These are phyloP conservation scores for Pygmarrhopalites habei DNA, from an alignment of 1,140 invertebrate genomes.

Conservation along the genomic window DNA sequence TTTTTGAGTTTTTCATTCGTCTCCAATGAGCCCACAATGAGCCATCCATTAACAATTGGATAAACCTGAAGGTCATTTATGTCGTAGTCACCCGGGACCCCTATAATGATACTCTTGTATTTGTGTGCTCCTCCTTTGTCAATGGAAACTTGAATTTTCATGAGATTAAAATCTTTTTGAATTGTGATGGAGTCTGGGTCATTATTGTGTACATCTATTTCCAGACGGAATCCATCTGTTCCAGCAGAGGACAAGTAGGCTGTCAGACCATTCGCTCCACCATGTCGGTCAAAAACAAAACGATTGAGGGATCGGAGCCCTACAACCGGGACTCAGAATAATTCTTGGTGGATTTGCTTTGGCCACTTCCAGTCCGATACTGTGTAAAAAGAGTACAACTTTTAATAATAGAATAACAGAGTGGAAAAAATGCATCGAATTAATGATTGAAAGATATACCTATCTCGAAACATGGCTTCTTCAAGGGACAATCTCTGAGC, in stretches of 20 bases:
- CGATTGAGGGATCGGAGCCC: not conserved
- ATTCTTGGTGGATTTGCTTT: not conserved
- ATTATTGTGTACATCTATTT: not conserved
- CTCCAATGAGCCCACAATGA: not conserved
- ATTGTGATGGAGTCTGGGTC: not conserved
- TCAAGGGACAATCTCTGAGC: not conserved
- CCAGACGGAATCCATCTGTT: not conserved
- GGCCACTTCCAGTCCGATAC: conserved; percentile 3
- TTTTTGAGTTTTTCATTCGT: too few relatives aligned
- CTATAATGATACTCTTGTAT: not conserved
- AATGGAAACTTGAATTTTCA: not conserved
- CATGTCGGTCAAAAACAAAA: not conserved
- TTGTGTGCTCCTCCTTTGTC: not conserved
- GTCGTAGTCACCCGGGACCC: not conserved
- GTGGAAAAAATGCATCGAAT: too few relatives aligned
- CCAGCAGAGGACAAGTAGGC: not conserved
- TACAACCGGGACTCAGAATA: not conserved
- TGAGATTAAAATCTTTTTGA: not conserved
- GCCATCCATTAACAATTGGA: not conserved
- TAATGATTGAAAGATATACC: not conserved
- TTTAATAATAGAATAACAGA: too few relatives aligned
- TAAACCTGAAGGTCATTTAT: not conserved
- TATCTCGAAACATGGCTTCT: not conserved
- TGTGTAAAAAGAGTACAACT: not conserved
- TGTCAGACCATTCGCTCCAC: not conserved